A percentile compares a stretch with the other conserved stretches of the same genome.
Conservation (phyloP, 2,888 invertebrate species). For the Parochlus steinenii region DNA sequence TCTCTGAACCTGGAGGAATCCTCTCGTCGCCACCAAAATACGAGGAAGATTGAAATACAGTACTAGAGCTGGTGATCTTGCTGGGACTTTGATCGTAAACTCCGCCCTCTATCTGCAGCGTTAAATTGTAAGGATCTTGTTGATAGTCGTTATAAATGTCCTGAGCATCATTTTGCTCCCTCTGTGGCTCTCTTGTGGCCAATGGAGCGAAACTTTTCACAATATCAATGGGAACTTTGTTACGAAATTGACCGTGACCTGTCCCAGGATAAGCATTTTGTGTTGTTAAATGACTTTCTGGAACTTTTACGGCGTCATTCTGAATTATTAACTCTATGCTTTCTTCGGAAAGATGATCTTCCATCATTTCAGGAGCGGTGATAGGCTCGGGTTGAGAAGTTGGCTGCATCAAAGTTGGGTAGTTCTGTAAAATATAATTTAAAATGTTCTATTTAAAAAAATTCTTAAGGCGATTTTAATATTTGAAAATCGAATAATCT, state of each 20-base stretch:
- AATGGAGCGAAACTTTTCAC: conserved; percentile 27
- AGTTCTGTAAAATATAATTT: conserved; percentile 3
- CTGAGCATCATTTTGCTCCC: conserved; percentile 17
- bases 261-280: conserved; percentile 26
- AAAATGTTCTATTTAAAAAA: neutral
- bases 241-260: conserved; percentile 13
- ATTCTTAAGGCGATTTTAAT: neutral
- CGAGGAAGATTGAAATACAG: conserved; percentile 44
- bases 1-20: conserved; percentile 43
- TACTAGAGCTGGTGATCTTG: conserved; percentile 23
- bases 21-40: conserved; percentile 39
- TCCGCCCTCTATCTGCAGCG: conserved; percentile 29
- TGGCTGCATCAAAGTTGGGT: conserved; percentile 29
- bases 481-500: neutral
- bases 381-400: neutral
- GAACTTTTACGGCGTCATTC: conserved; percentile 13
- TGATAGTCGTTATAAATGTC: conserved; percentile 29
- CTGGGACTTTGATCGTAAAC: conserved; percentile 3
- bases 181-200: conserved; percentile 16
- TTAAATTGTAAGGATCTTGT: conserved; percentile 29
- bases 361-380: neutral
- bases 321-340: conserved; percentile 9
- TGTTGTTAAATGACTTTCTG: conserved; percentile 23
- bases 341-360: conserved; percentile 9
- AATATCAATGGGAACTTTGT: conserved; percentile 22